Evolutionary conservation across 2,113 vertebrate genomes (phyloP).

Genomic region (Chinchilla lanigera): DNA sequence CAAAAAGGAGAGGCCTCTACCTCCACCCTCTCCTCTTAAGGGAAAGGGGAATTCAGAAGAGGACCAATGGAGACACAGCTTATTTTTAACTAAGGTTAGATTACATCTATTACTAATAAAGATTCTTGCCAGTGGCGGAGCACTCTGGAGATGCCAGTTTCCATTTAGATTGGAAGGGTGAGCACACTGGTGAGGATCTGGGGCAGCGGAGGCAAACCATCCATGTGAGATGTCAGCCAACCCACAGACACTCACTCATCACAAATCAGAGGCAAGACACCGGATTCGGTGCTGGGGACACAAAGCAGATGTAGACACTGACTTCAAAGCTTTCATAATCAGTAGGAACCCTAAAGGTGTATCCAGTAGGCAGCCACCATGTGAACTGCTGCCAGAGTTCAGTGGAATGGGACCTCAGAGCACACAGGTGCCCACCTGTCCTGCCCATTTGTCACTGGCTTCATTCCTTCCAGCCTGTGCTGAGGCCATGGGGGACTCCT

Average conservation of each 20-base stretch:
- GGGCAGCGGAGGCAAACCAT: background rate
- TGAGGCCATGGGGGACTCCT: background rate
- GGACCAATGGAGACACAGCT: background rate
- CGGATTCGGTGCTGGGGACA: background rate
- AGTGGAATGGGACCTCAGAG: background rate
- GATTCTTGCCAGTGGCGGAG: background rate
- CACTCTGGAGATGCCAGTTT: background rate
- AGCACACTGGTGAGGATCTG: background rate
- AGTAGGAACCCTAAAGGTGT: background rate
- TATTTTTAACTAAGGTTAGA: background rate
- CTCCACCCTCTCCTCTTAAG: background rate
- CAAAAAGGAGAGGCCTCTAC: background rate
- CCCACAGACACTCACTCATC: background rate
- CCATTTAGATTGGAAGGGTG: too few species aligned
- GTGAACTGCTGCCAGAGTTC: background rate
- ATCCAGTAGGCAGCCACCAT: background rate
- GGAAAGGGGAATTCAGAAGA: background rate
- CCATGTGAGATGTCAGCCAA: background rate
- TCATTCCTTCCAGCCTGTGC: background rate
- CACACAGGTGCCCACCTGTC: background rate
- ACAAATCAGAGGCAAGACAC: background rate
- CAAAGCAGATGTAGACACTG: background rate
- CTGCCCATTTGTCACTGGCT: background rate
- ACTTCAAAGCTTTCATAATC: background rate
- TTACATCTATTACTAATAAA: background rate